Conservation (phyloP, 2,113 vertebrate genomes). For the Ceuthmochares aereus region DNA sequence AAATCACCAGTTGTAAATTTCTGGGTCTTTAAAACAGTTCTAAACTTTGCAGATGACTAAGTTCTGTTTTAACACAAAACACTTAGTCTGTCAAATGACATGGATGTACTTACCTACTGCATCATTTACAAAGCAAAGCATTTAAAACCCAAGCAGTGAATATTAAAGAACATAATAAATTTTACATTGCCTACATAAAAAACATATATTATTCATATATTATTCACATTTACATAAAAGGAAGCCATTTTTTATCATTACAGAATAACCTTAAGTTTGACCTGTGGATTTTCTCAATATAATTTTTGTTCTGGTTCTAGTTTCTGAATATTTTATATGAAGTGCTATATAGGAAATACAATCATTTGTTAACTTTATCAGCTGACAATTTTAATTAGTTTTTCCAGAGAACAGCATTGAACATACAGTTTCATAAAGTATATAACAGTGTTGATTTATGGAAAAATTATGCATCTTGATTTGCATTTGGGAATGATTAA, state of each 20-base stretch:
- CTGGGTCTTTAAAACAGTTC: background rate
- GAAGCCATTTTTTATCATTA: constrained; percentile 48
- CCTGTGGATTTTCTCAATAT: constrained; percentile 33
- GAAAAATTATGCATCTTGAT: constrained; percentile 48
- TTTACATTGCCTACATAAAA: constrained; percentile 36
- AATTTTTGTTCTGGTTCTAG: constrained; percentile 1
- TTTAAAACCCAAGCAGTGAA: constrained; percentile 44
- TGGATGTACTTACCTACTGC: constrained; percentile 35
- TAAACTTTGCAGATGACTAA: background rate
- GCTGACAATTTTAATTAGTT: constrained; percentile 54
- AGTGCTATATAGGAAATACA: constrained; percentile 7
- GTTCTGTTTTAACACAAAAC: background rate
- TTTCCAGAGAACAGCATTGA: constrained; percentile 23
- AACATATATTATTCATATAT: constrained; percentile 60
- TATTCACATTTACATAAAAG: constrained; percentile 55
- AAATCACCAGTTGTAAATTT: background rate
- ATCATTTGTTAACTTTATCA: background rate
- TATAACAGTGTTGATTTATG: constrained; percentile 44
- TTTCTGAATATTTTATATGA: constrained; percentile 46
- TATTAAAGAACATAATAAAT: constrained; percentile 56
- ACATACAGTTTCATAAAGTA: constrained; percentile 18
- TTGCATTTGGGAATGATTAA: constrained; percentile 62
- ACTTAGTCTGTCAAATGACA: constrained; percentile 13
- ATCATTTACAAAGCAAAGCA: constrained; percentile 54
- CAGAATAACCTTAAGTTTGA: constrained; percentile 35